These are phyloP conservation scores for Oxytorus armatus DNA, from an alignment of 2,888 invertebrate species.

Conservation along the genomic window DNA sequence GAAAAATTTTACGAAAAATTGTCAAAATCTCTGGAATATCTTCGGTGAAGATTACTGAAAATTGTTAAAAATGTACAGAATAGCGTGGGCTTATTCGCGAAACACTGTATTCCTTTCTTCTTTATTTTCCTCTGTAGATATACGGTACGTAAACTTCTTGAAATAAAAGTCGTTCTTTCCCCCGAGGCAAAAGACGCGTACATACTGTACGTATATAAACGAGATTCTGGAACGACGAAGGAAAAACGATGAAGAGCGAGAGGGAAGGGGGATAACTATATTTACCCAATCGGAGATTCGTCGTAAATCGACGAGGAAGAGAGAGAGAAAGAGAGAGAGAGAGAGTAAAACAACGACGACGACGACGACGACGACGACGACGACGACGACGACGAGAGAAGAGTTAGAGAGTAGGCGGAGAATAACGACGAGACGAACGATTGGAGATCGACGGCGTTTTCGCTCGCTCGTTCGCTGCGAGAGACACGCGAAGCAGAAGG, in stretches of 20 bases:
- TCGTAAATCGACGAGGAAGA: slow-evolving; percentile 77
- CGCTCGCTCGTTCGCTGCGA: slow-evolving; percentile 57
- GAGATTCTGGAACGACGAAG: slow-evolving; percentile 34
- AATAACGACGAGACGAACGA: slow-evolving; percentile 65
- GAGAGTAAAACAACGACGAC: slow-evolving; percentile 71
- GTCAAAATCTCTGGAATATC: slow-evolving; percentile 1
- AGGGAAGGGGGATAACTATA: slow-evolving; percentile 68
- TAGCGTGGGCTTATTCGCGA: slow-evolving; percentile 15
- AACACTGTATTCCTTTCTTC: slow-evolving; percentile 6
- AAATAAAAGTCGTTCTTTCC: slow-evolving; percentile 58
- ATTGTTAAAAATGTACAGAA: slow-evolving; percentile 29
- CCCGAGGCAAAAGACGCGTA: slow-evolving; percentile 57
- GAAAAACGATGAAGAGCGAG: slow-evolving; percentile 28
- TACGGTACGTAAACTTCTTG: slow-evolving; percentile 44
- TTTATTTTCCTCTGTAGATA: slow-evolving; percentile 14
- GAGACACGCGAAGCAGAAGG: slow-evolving; percentile 76
- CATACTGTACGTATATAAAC: slow-evolving; percentile 52
- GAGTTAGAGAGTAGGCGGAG: slow-evolving; percentile 44
- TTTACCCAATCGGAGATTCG: slow-evolving; percentile 80
- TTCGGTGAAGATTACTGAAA: slow-evolving; percentile 22
- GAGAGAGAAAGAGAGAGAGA: no score
- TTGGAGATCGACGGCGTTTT: slow-evolving; percentile 59
- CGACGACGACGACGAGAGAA: slow-evolving; percentile 38
- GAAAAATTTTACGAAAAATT: slow-evolving; percentile 23
- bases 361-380: slow-evolving; percentile 44